Evolutionary conservation across 2,113 vertebrate genomes (phyloP), one percentile per base, ranked within the genome.

Genomic region (Pampusana beccarii): DNA sequence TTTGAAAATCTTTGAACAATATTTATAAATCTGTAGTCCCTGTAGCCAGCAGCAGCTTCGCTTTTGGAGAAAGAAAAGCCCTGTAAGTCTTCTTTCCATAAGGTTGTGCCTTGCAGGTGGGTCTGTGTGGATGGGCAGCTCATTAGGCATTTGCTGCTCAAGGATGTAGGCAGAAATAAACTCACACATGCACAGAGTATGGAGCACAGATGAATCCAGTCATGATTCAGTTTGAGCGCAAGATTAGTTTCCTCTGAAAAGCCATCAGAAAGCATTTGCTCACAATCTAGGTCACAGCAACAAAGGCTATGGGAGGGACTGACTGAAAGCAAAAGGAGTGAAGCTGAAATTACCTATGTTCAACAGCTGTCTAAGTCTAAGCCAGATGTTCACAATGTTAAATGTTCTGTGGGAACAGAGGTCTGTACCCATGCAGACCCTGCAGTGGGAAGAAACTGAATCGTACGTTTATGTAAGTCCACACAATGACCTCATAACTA

Each of bases 241-340:
- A 91, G 83, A 96, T 89, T 93, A 95, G 70, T 95, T 92, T 85
- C 73, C 74, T 79, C 91, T 96, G 90, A 96, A 96, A 97, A 72
- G 80, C 77, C 80, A 87, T 87, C 88, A 91, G 72, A 95, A 96
- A 85, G 83, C 86, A 91, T 96, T 95, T 96, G 86, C 70, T 94
- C 73, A 65, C 73, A 96, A 95, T 96, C 80, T 96, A 96, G 95
- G 96, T 95, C 92, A 97, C 70, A 51, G 86, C 77, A 91, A 96
- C 80, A 86, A 96, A 94, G 88, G 80, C 86, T 66, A 14, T 46
- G 71, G 75, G 66, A 91, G 70, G 38, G 83, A 85, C 4, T 89
- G 92, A 81, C 51, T 87, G 77, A 94, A 93, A 58, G 86, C 48
- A 89, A 60, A 73, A 81, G 83, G 69, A 93, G 80, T 33, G 51